Evolutionary conservation across 2,113 vertebrate species (phyloP), one percentile per base, ranked within the genome.

Genomic region (Plotosus lineatus): DNA sequence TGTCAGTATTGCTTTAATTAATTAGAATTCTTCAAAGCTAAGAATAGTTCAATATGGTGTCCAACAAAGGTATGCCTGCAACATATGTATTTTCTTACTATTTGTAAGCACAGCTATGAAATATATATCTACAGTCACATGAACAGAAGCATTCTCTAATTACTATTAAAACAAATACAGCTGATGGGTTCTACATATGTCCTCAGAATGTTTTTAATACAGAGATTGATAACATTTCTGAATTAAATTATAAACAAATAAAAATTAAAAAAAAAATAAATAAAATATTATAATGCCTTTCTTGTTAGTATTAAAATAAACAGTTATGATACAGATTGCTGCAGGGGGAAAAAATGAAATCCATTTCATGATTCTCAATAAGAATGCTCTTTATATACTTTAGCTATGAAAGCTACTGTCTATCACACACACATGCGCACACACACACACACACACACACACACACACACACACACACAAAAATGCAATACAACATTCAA

Each of bases 291-390:
- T 50, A 73, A 73, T 36, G 28, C 69, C 23, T 50, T 36, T 73
- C 69, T 51, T 36, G 46, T 73, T 21, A 72, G 69, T 72, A 73
- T 73, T 51, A 51, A 73, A 73, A 51, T 73, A 73, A 51, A 28
- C 3, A 21, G 28, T 23, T 51, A 51, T 10, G 48, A 51, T 73
- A 73, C 69, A 73, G 69, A 36, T 51, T 73, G 28, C 23, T 23
- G 9, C 26, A 21, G 17, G 17, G 26, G 36, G 23, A 50, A 36
- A 31, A 44, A 40, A 26, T 40, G 11, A 40, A 66, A 66, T 51
- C 51, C 17, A 51, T 51, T 46, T 33, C 46, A 73, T 73, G 7
- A 73, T 51, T 73, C 51, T 51, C 69, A 73, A 51, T 36, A 19
- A 36, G 51, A 51, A 36, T 51, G 44, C 31, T 50, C 17, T 73